phyloP scores from a whole-genome alignment of 1,140 invertebrate genomes.

The silkworm (Bombyx mori) region DNA sequence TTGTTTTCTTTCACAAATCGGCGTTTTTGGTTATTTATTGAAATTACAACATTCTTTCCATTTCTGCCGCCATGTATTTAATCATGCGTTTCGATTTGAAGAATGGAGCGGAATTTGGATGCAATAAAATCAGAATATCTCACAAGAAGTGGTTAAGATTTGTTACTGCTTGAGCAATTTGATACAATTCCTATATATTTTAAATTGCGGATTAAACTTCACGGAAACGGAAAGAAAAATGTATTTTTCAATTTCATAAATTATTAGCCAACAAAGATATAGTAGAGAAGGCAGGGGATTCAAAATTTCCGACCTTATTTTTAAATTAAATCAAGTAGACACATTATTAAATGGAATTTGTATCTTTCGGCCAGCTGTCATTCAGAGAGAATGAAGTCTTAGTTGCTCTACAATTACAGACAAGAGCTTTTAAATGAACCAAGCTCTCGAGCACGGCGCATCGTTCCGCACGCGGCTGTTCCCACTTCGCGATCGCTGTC shows the following conservation, averaged over 20 bases:
- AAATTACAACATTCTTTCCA: not conserved
- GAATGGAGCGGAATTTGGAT: conserved; percentile 44
- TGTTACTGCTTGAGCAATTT: conserved; percentile 58
- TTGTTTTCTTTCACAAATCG: conserved; percentile 35
- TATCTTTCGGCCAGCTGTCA: conserved; percentile 29
- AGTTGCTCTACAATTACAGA: conserved; percentile 67
- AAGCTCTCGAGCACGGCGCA: conserved; percentile 67
- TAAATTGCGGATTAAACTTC: conserved; percentile 9
- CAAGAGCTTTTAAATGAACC: conserved; percentile 69
- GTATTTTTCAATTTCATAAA: too few species aligned
- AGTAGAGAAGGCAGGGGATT: too few species aligned
- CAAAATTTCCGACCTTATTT: not conserved
- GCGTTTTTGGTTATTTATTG: conserved; percentile 30
- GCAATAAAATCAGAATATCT: conserved; percentile 66
- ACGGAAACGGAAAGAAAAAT: too few species aligned
- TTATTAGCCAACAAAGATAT: too few species aligned
- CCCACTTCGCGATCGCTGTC: conserved; percentile 34
- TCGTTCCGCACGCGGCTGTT: conserved; percentile 57
- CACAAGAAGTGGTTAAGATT: conserved; percentile 66
- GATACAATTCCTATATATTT: conserved; percentile 56
- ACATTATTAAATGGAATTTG: not conserved
- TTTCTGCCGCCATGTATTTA: too few species aligned
- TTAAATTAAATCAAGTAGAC: not conserved
- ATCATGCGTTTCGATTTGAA: conserved; percentile 22
- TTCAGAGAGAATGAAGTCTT: conserved; percentile 53